Evolutionary conservation across 1,140 invertebrate species (phyloP).

Genomic region (Calliopsis andreniformis): DNA sequence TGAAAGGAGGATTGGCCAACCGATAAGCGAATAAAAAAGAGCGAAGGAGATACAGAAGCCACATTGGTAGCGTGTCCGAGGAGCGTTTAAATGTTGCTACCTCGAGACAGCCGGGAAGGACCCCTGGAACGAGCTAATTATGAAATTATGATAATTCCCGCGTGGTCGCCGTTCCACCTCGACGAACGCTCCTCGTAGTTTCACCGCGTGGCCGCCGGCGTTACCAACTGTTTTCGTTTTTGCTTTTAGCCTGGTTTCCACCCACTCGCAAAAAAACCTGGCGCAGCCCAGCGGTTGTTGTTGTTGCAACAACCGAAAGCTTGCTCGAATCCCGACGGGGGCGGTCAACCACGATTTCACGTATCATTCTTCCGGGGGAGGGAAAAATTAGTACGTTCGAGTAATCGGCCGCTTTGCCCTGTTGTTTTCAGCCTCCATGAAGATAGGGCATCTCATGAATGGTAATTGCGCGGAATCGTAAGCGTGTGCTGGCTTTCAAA

Average conservation of each 20-base stretch:
- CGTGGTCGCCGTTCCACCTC: constrained; percentile 59
- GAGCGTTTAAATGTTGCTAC: constrained; percentile 59
- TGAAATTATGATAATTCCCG: constrained; percentile 69
- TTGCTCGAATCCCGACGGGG: no score
- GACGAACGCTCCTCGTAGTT: constrained; percentile 34
- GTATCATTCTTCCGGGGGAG: constrained; percentile 23
- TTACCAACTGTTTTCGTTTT: constrained; percentile 23
- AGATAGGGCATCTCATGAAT: constrained; percentile 49
- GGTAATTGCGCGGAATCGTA: constrained; percentile 39
- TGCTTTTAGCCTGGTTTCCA: not conserved
- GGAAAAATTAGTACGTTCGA: constrained; percentile 34
- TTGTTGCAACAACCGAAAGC: no score
- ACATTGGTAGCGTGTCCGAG: constrained; percentile 61
- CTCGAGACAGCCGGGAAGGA: constrained; percentile 63
- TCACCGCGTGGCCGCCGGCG: not conserved
- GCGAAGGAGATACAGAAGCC: constrained; percentile 40
- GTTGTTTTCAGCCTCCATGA: constrained; percentile 38
- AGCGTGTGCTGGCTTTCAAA: constrained; percentile 30
- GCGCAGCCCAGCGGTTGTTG: no score
- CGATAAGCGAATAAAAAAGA: constrained; percentile 18
- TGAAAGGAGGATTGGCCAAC: not conserved
- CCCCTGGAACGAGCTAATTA: constrained; percentile 69
- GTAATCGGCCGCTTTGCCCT: constrained; percentile 49
- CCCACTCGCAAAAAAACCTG: no score
- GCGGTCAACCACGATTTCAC: constrained; percentile 4